phyloP scores from a whole-genome alignment of 2,888 invertebrate genomes.

The Argynnis bischoffii region DNA sequence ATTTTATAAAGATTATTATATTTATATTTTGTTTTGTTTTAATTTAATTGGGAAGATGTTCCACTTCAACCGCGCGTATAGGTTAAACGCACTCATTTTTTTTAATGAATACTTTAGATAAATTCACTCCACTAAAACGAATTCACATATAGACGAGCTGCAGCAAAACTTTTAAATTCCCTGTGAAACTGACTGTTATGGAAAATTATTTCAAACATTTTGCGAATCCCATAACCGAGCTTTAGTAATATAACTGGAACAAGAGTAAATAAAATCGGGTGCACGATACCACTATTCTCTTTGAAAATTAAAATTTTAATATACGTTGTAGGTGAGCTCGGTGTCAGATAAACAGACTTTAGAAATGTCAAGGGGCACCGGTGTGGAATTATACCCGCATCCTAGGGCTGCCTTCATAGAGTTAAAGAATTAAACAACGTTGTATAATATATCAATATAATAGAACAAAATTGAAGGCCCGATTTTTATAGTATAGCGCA shows the following conservation, averaged over 20 bases:
- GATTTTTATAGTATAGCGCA: too few relatives aligned
- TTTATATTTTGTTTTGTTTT: too few relatives aligned
- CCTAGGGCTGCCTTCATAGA: slow-evolving; percentile 11
- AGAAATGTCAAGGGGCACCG: slow-evolving; percentile 32
- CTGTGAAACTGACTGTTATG: slow-evolving; percentile 13
- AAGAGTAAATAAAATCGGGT: slow-evolving; percentile 15
- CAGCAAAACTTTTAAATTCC: slow-evolving; percentile 23
- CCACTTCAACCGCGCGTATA: too few relatives aligned
- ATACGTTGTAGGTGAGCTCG: slow-evolving; percentile 18
- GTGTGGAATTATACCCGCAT: slow-evolving; percentile 27
- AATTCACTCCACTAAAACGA: slow-evolving; percentile 47
- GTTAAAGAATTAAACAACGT: background rate
- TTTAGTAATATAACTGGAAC: slow-evolving; percentile 6
- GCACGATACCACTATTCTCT: slow-evolving; percentile 25
- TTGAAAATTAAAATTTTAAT: slow-evolving; percentile 30
- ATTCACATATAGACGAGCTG: slow-evolving; percentile 49
- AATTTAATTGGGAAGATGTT: too few relatives aligned
- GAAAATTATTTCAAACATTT: slow-evolving; percentile 34
- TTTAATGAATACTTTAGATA: slow-evolving; percentile 40
- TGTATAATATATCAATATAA: too few relatives aligned
- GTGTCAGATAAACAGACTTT: slow-evolving; percentile 30
- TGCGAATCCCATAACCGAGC: slow-evolving; percentile 10
- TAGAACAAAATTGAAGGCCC: too few relatives aligned
- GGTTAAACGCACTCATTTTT: too few relatives aligned
- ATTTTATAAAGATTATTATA: too few relatives aligned